Percentiles rank a stretch among this genome's conserved stretches.
Evolutionary conservation across 2,888 invertebrate genomes (phyloP).

Genomic region (Heliconius hortense): DNA sequence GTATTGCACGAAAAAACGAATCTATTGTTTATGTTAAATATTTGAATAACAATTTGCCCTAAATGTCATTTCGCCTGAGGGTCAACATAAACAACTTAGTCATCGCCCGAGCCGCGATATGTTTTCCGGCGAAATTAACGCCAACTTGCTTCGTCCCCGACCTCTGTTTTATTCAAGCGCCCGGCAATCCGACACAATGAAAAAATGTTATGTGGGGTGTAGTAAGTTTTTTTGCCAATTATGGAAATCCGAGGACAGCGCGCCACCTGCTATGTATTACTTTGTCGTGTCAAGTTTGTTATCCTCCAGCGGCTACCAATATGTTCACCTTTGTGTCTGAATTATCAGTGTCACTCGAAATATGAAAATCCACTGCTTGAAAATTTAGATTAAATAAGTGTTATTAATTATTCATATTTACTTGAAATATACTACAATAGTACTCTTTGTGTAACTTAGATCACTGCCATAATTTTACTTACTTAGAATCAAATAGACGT

Average conservation of each 20-base stretch:
- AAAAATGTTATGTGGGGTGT: slow-evolving; percentile 68
- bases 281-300: slow-evolving; percentile 42
- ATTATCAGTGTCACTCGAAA: neutral
- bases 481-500: neutral
- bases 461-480: neutral
- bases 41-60: slow-evolving; percentile 48
- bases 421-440: neutral
- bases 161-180: slow-evolving; percentile 75
- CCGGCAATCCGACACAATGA: slow-evolving; percentile 70
- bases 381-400: neutral
- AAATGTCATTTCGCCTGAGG: slow-evolving; percentile 47
- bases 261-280: slow-evolving; percentile 61
- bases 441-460: neutral
- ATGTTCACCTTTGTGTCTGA: slow-evolving; percentile 48
- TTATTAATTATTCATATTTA: neutral
- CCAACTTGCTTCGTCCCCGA: slow-evolving; percentile 61
- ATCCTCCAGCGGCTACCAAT: slow-evolving; percentile 53
- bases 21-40: slow-evolving; percentile 26
- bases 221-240: slow-evolving; percentile 67
- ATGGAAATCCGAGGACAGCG: slow-evolving; percentile 66
- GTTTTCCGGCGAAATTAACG: slow-evolving; percentile 68
- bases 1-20: neutral
- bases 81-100: slow-evolving; percentile 53
- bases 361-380: neutral
- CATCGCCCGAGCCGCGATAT: slow-evolving; percentile 57